Evolutionary conservation across 2,888 invertebrate genomes (phyloP), one percentile per base, ranked within the genome.

Genomic region (Bhutanitis thaidina): DNA sequence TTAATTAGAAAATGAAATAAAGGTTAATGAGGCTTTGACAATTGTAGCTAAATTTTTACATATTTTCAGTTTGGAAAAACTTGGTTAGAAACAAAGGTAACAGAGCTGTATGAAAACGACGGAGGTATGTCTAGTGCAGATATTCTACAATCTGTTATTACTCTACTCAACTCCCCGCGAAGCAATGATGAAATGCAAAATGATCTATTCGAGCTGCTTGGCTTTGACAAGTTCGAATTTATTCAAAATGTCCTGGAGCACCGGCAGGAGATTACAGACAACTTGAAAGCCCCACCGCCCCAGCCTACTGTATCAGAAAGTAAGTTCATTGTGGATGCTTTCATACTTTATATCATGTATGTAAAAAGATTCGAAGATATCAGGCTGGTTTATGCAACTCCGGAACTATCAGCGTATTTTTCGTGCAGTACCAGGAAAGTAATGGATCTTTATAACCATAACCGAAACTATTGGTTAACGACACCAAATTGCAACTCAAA

Each of bases 171-270:
- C 57, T 92, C 93, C 0, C 81, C 90, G 10, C 88, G 91, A 57
- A 89, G 88, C 25, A 93, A 91, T 58, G 92, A 93, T 55, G 95
- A 94, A 64, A 81, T 96, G 54, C 94, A 96, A 73, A 94, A 94
- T 69, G 95, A 96, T 77, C 82, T 98, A 14, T 95, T 97, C 76
- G 98, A 98, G 65, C 82, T 98, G 3, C 90, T 97, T 16, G 98
- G 98, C 0, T 97, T 95, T 75, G 96, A 97, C 60, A 88, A 93
- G 64, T 93, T 96, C 74, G 95, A 96, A 67, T 89, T 96, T 52
- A 94, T 95, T 25, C 91, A 92, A 53, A 85, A 90, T 34, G 76
- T 96, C 53, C 75, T 96, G 25, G 86, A 91, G 45, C 92, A 94
- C 61, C 89, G 96, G 9, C 76, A 80, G 40, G 91, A 88, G 58